Evolutionary conservation across 2,113 vertebrate species (phyloP).

Genomic region (Suricata suricatta): DNA sequence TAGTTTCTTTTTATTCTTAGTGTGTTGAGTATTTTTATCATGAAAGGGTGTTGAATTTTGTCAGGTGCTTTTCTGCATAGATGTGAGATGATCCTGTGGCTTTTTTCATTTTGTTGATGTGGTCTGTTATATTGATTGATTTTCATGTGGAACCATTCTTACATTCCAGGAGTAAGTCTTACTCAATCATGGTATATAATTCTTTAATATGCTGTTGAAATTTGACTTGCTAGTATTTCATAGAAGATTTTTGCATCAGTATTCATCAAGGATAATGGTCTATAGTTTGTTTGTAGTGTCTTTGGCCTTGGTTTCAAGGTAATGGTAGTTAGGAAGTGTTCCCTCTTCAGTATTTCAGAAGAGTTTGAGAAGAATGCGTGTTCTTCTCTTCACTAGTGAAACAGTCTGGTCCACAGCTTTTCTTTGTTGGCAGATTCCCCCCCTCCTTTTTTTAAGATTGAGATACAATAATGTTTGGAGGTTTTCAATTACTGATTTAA

Average conservation of each 20-base stretch:
- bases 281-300: background rate
- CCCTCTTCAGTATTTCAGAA: background rate
- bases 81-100: background rate
- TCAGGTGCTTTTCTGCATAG: background rate
- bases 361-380: background rate
- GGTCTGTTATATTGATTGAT: background rate
- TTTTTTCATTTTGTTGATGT: background rate
- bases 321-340: background rate
- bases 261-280: background rate
- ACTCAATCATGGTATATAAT: background rate
- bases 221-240: background rate
- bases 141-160: background rate
- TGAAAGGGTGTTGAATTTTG: background rate
- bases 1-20: background rate
- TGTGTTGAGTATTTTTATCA: background rate
- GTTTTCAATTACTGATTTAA: background rate
- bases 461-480: background rate
- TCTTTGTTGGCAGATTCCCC: background rate
- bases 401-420: background rate
- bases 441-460: background rate
- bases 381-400: background rate
- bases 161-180: background rate
- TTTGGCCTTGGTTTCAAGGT: background rate
- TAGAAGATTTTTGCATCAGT: background rate
- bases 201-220: background rate